Percentiles rank a stretch among this genome's conserved stretches.
Conservation (phyloP, 2,797 vertebrate genomes). For the Craterocephalus amniculus region DNA sequence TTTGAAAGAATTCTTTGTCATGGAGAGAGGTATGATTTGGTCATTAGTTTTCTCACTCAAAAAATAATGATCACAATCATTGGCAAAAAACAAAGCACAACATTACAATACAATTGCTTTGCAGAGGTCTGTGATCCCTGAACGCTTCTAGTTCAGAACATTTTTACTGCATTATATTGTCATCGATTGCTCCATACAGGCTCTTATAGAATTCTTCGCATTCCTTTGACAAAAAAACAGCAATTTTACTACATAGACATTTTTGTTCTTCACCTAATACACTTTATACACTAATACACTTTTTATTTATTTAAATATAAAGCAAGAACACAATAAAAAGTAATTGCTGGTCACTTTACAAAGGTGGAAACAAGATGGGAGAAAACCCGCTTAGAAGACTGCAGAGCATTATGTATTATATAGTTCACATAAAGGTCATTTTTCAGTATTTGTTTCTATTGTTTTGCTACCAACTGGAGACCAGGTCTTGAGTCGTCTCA, state of each 20-base stretch:
- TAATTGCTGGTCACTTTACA: neutral
- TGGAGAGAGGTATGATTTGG: no score
- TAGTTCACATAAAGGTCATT: neutral
- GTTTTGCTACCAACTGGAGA: neutral
- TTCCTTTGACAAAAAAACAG: neutral
- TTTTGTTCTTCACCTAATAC: neutral
- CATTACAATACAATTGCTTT: no score
- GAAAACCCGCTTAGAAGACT: neutral
- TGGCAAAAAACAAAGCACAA: no score
- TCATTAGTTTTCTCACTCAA: no score
- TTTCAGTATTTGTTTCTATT: neutral
- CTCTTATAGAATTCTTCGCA: neutral
- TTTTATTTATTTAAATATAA: neutral
- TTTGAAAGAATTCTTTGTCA: no score
- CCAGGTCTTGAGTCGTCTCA: neutral
- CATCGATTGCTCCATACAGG: neutral
- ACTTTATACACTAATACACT: neutral
- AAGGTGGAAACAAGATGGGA: neutral
- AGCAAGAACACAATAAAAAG: neutral
- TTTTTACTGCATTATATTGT: neutral
- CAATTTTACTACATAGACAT: neutral
- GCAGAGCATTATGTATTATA: neutral
- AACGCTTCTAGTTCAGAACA: neutral
- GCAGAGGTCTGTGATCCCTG: no score
- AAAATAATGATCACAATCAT: no score